Percentiles rank a stretch among this genome's conserved stretches.
phyloP scores from a whole-genome alignment of 2,888 invertebrate genomes.

The Brachyopa scutellaris region DNA sequence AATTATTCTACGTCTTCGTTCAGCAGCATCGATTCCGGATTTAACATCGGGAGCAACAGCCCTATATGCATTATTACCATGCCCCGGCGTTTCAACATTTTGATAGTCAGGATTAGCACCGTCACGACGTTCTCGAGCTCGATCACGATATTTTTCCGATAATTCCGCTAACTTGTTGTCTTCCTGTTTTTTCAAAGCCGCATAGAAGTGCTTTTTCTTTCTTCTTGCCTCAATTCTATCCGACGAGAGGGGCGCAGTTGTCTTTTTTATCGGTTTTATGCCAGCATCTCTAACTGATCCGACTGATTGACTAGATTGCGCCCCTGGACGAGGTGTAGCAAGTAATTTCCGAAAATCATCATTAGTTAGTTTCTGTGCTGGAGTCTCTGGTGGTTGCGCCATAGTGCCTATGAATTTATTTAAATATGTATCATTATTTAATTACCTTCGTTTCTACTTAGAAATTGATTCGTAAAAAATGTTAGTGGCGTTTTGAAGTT shows the following conservation, averaged over 20 bases:
- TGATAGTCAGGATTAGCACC: conserved; percentile 91
- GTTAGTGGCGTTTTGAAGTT: too few species aligned
- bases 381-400: conserved; percentile 80
- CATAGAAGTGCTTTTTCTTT: conserved; percentile 97
- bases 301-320: conserved; percentile 74
- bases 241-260: conserved; percentile 63
- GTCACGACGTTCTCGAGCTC: conserved; percentile 95
- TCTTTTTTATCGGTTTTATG: conserved; percentile 52
- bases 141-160: conserved; percentile 95
- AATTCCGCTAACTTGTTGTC: conserved; percentile 97
- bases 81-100: conserved; percentile 88
- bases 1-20: conserved; percentile 96
- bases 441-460: too few species aligned
- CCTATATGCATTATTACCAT: conserved; percentile 83
- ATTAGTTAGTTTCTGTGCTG: conserved; percentile 93
- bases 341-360: conserved; percentile 97
- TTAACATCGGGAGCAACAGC: conserved; percentile 98
- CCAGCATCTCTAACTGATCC: conserved; percentile 61
- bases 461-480: too few species aligned
- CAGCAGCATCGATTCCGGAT: conserved; percentile 96
- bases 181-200: conserved; percentile 96
- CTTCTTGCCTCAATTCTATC: conserved; percentile 80
- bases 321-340: conserved; percentile 95
- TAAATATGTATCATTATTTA: too few species aligned
- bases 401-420: conserved; percentile 12